Base-by-base conservation (phyloP, 2,113 vertebrate genomes). In the Menidia beryllina region DNA sequence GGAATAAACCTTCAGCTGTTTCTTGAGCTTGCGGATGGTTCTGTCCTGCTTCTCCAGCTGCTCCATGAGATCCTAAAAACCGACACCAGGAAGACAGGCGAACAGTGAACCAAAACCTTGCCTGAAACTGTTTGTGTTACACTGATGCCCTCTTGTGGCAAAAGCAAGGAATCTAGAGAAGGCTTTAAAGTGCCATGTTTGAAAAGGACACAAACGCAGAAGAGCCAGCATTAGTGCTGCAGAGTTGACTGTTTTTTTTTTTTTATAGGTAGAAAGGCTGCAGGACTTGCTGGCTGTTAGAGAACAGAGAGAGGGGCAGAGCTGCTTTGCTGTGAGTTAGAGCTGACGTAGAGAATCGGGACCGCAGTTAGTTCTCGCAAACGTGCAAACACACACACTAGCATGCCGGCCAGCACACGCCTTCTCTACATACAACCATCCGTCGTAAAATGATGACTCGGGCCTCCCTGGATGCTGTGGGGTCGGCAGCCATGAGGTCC, bases 31-130 rank as follows among this genome's bases (percentile, higher is more conserved):
- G 69, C 97, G 96, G 69, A 99, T 96, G n/a, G 96, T 98, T 90
- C 97, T 96, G 89, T 99, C 98, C 88, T 99, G 97, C 80, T 98
- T 99, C 93, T 99, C 98, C 80, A 99, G 90, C 88, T 99, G 97
- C 82, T 98, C 98, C 97, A 98, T 97, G 48, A 99, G 93, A 91
- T 99, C 97, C 98, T 99, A 81, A 21, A 30, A 39, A 39, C 0
- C 39, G 19, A 57, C 5, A 27, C 14, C 48, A 49, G 27, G 1
- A 50, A 45, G 30, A 62, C 13, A 41, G 10, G 17, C 62, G 14
- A 69, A 39, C 2, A 26, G 70, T 79, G 63, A 86, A 52, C 59
- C 56, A 17, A 55, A 64, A 30, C n/a, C n/a, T 57, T 1, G 9
- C 43, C 9, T 43, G 39, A 62, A 14, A 54, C 34, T 38, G 7